A percentile compares a stretch with the other conserved stretches of the same genome.
Conservation (phyloP, 2,113 vertebrate species). For the Pelodiscus sinensis region DNA sequence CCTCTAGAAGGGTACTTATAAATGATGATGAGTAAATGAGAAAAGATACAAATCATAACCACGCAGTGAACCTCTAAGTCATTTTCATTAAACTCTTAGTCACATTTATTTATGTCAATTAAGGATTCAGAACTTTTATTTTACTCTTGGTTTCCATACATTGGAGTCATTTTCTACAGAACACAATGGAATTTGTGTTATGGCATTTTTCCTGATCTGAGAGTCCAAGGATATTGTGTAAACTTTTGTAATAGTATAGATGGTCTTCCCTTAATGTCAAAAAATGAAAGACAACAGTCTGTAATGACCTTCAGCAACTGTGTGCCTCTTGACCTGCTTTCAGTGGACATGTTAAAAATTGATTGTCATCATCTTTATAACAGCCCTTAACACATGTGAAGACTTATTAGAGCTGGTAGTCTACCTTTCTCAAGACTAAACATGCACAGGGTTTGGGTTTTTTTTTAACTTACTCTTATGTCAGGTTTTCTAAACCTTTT, state of each 20-base stretch:
- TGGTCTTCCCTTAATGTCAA: not conserved
- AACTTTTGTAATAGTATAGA: not conserved
- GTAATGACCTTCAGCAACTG: accelerated
- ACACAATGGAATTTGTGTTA: not conserved
- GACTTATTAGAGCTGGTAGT: not conserved
- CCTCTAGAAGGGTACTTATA: not conserved
- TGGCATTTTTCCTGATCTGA: not conserved
- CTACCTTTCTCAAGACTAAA: not conserved
- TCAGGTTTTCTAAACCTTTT: not conserved
- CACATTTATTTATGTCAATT: not conserved
- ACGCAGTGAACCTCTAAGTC: not conserved
- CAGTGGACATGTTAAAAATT: not conserved
- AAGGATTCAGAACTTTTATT: not conserved
- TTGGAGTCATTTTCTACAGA: not conserved
- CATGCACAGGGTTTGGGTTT: not conserved
- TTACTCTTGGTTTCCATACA: not conserved
- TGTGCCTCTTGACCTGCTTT: not conserved
- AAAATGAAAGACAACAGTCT: not conserved
- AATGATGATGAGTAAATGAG: not conserved
- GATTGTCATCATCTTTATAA: not conserved
- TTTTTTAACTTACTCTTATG: not conserved
- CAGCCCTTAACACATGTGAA: not conserved
- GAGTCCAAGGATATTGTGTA: not conserved
- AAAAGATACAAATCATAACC: not conserved
- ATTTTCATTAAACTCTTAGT: not conserved